Conservation (phyloP, 2,888 invertebrate genomes). For the Ectobius pallidus region DNA sequence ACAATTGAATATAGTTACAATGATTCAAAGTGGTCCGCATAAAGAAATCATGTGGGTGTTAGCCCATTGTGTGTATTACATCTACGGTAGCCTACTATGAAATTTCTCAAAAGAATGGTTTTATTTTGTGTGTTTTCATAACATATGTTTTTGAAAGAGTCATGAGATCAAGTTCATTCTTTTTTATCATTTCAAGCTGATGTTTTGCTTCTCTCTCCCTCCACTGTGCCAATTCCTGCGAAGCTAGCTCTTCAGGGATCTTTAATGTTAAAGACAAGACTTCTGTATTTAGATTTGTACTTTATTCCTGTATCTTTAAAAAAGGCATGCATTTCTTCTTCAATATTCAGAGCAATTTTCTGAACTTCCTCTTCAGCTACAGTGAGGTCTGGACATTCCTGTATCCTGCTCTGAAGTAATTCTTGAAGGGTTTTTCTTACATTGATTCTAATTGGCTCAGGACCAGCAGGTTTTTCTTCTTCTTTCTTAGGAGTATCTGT, state of each 20-base stretch:
- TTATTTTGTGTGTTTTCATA: conserved; percentile 93
- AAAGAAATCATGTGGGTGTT: too few relatives aligned
- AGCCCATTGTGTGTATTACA: too few relatives aligned
- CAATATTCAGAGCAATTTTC: conserved; percentile 75
- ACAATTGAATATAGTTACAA: too few relatives aligned
- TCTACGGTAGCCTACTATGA: too few relatives aligned
- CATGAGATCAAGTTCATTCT: conserved; percentile 83
- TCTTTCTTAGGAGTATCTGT: conserved; percentile 42
- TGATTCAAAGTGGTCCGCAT: too few relatives aligned
- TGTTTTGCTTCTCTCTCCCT: conserved; percentile 90
- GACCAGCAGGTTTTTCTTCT: conserved; percentile 52
- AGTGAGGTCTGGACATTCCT: conserved; percentile 58
- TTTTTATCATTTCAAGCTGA: conserved; percentile 87
- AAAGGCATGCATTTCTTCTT: conserved; percentile 80
- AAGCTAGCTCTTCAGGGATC: conserved; percentile 93
- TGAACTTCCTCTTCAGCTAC: conserved; percentile 55
- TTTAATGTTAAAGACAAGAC: conserved; percentile 90
- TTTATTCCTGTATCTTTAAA: conserved; percentile 83
- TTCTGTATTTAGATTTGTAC: conserved; percentile 91
- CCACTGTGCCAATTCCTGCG: conserved; percentile 93
- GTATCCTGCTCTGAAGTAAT: conserved; percentile 62
- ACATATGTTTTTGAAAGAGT: conserved; percentile 82
- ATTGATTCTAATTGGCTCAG: conserved; percentile 78
- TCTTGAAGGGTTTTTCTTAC: conserved; percentile 80
- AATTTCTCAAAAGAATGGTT: too few relatives aligned